Evolutionary conservation across 2,888 invertebrate genomes (phyloP).

Genomic region (Gastracanthus pulcherrimus): DNA sequence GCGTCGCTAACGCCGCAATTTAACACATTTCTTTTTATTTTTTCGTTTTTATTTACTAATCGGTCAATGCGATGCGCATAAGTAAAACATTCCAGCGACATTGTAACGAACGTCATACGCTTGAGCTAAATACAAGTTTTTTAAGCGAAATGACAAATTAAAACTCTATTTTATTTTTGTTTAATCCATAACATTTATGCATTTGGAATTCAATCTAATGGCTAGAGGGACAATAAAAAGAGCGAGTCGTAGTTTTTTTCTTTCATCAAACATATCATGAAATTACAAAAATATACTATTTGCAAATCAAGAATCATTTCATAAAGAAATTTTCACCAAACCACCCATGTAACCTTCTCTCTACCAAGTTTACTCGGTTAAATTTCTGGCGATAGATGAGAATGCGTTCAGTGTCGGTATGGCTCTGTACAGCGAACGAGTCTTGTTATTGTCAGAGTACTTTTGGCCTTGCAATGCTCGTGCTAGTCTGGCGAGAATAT

Average conservation of each 20-base stretch:
- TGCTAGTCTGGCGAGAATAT: conserved; percentile 13
- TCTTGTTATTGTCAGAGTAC: background rate
- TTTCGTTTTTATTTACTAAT: conserved; percentile 36
- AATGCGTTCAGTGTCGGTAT: conserved; percentile 61
- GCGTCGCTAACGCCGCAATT: conserved; percentile 11
- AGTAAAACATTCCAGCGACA: conserved; percentile 48
- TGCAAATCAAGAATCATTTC: background rate
- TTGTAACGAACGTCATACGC: conserved; percentile 45
- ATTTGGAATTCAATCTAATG: background rate
- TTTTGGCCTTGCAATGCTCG: conserved; percentile 25
- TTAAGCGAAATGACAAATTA: conserved; percentile 1
- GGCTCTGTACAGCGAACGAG: conserved; percentile 28
- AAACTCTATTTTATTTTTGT: background rate
- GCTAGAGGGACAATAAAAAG: conserved; percentile 9
- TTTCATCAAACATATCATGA: background rate
- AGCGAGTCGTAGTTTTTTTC: conserved; percentile 5
- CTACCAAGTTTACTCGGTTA: conserved; percentile 73
- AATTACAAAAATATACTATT: background rate
- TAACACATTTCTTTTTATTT: conserved; percentile 16
- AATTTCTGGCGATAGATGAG: conserved; percentile 73
- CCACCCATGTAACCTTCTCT: conserved; percentile 67
- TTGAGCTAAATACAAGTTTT: conserved; percentile 27
- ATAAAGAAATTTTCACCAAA: conserved; percentile 30
- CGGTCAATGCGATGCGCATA: conserved; percentile 42
- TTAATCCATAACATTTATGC: background rate